Evolutionary conservation across 2,113 vertebrate genomes (phyloP).

Genomic region (Zosterops lateralis): DNA sequence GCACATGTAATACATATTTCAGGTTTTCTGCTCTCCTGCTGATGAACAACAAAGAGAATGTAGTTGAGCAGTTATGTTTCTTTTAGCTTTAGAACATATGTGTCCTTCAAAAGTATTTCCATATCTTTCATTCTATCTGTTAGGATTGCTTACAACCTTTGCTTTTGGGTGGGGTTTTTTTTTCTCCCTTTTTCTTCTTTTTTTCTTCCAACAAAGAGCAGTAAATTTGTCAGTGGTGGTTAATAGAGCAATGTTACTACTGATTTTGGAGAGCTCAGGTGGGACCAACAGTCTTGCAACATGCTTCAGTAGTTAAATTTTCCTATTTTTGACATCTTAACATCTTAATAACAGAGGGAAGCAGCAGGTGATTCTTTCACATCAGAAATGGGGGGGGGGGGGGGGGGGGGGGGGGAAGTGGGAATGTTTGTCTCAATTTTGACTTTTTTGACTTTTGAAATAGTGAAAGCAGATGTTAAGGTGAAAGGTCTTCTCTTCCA

Average conservation of each 20-base stretch:
- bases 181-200: not conserved
- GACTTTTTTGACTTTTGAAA: not conserved
- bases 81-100: not conserved
- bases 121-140: not conserved
- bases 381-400: not conserved
- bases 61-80: not conserved
- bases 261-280: not conserved
- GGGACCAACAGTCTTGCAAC: not conserved
- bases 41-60: not conserved
- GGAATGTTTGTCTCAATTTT: fast-evolving
- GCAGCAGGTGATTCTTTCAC: not conserved
- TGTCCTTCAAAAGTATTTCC: not conserved
- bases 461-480: not conserved
- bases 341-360: not conserved
- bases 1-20: not conserved
- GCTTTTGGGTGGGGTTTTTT: fast-evolving
- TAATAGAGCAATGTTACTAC: not conserved
- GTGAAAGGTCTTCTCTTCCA: not conserved
- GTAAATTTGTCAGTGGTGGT: not conserved
- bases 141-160: not conserved
- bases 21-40: not conserved
- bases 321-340: not conserved
- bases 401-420: too few species aligned
- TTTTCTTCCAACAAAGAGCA: not conserved
- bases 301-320: not conserved